These are phyloP conservation scores for Cyanistes caeruleus DNA, from an alignment of 2,113 vertebrate genomes.

Conservation along the genomic window DNA sequence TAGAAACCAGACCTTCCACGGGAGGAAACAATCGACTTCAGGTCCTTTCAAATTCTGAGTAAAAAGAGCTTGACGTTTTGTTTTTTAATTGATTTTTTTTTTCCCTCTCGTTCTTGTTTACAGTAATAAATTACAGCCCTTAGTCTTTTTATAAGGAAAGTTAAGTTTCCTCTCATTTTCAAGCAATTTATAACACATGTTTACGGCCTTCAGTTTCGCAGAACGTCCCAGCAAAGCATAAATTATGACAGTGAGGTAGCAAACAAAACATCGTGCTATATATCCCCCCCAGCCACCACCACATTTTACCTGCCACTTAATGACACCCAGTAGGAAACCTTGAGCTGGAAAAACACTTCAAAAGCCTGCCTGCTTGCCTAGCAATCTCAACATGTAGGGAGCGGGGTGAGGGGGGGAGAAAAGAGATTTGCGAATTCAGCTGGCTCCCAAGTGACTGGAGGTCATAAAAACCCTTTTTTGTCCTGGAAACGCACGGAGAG, in stretches of 20 bases:
- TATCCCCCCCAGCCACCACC: not conserved
- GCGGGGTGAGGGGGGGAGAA: rapidly evolving
- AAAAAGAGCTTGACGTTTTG: conserved; percentile 33
- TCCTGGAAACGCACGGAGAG: not conserved
- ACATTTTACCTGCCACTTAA: not conserved
- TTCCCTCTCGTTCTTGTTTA: conserved; percentile 52
- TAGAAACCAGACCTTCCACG: conserved; percentile 64
- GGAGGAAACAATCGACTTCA: conserved; percentile 61
- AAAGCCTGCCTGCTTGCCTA: not conserved
- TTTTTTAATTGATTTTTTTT: conserved; percentile 28
- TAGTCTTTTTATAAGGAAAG: conserved; percentile 24
- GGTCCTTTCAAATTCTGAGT: conserved; percentile 38
- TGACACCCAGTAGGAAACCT: not conserved
- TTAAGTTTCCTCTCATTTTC: conserved; percentile 47
- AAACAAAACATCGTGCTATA: not conserved
- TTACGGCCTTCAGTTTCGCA: not conserved
- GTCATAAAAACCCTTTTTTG: not conserved
- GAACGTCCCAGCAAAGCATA: not conserved
- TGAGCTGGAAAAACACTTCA: not conserved
- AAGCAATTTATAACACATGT: conserved; percentile 20
- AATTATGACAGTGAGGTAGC: not conserved
- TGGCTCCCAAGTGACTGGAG: not conserved
- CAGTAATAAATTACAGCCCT: conserved; percentile 53
- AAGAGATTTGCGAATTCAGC: not conserved
- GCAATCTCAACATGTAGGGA: not conserved